A percentile compares a stretch with the other conserved stretches of the same genome.
Evolutionary conservation across 2,113 vertebrate species (phyloP).

Genomic region (Salvator merianae): DNA sequence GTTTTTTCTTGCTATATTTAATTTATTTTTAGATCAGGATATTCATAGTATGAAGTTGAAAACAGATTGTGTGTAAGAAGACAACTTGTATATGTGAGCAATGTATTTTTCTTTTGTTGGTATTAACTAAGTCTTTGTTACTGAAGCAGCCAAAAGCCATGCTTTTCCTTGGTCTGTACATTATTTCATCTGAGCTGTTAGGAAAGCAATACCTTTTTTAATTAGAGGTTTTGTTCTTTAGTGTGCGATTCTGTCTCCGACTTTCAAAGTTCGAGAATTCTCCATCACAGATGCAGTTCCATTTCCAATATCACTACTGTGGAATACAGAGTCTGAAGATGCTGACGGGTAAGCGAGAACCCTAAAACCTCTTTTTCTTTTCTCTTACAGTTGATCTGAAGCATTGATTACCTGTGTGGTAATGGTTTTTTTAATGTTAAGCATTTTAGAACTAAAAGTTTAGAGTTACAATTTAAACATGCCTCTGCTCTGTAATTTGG

Average conservation of each 20-base stretch:
- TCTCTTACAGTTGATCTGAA: not conserved
- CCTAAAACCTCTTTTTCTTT: not conserved
- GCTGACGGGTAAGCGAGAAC: constrained; percentile 80
- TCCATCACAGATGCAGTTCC: constrained; percentile 94
- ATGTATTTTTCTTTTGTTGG: not conserved
- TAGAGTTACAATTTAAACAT: no score
- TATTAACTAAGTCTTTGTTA: not conserved
- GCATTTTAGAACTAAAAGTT: not conserved
- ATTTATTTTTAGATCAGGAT: not conserved
- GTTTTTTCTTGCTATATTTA: no score
- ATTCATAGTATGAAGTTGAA: not conserved
- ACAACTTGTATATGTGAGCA: accelerated
- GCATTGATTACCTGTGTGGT: not conserved
- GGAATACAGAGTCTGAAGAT: constrained; percentile 94
- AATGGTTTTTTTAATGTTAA: not conserved
- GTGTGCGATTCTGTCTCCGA: constrained; percentile 97
- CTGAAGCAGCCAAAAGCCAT: not conserved
- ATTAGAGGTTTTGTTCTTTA: constrained; percentile 42
- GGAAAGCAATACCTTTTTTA: not conserved
- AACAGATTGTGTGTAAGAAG: not conserved
- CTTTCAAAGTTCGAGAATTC: constrained; percentile 98
- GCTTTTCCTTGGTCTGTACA: not conserved
- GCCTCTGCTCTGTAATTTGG: no score
- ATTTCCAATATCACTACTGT: constrained; percentile 90
- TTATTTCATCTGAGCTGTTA: not conserved